Evolutionary conservation across 2,113 vertebrate species (phyloP).

Genomic region (Halichoeres trimaculatus): DNA sequence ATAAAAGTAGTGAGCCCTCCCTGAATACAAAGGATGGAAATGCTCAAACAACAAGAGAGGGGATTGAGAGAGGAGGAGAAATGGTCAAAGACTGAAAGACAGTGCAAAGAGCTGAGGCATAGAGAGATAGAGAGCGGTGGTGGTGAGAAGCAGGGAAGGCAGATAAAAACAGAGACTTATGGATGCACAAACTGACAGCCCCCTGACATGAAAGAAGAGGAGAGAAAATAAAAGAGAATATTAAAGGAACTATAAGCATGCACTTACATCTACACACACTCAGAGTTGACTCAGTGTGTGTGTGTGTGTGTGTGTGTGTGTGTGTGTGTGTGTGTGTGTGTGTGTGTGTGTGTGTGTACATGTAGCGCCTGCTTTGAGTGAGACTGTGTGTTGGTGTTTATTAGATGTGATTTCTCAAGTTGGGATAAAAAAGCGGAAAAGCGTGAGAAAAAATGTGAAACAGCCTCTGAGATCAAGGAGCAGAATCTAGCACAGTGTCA

Average conservation of each 20-base stretch:
- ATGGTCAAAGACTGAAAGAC: constrained; percentile 25
- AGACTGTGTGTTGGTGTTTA: constrained; percentile 55
- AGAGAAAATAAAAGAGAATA: constrained; percentile 77
- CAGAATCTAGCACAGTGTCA: constrained; percentile 68
- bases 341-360: background rate
- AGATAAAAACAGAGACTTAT: constrained; percentile 69
- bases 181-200: constrained; percentile 76
- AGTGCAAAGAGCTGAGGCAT: constrained; percentile 16
- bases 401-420: constrained; percentile 58
- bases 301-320: too few relatives aligned
- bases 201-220: constrained; percentile 76
- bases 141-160: constrained; percentile 47
- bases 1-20: too few relatives aligned
- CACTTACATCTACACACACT: constrained; percentile 66
- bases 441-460: constrained; percentile 48
- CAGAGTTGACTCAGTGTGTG: constrained; percentile 27
- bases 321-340: too few relatives aligned
- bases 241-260: constrained; percentile 76
- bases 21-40: too few relatives aligned
- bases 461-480: constrained; percentile 65
- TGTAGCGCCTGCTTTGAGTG: constrained; percentile 22
- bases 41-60: too few relatives aligned
- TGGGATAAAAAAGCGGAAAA: constrained; percentile 41
- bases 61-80: too few relatives aligned
- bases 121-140: constrained; percentile 17